Evolutionary conservation across 2,888 invertebrate genomes (phyloP), one percentile per base, ranked within the genome.

Genomic region (Apodemia duryi): DNA sequence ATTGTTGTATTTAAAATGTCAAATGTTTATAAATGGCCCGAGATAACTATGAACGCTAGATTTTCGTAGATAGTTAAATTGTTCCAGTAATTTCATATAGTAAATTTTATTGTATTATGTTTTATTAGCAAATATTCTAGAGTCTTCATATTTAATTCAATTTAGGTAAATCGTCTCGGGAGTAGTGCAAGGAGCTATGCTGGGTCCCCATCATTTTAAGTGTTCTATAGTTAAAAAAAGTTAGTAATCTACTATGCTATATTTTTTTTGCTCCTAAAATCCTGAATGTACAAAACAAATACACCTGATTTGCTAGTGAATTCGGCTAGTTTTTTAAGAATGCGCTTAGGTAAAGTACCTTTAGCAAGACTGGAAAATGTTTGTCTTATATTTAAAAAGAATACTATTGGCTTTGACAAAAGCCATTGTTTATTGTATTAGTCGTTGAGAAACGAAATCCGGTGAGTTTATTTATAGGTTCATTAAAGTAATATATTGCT

Each of bases 261-360:
- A 57, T 2, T 57, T 71, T 72, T 77, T 72, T 81, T 79, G 85
- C 85, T 87, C 83, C 78, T 78, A 77, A 84, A 85, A 87, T 85
- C 90, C 91, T 91, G 88, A 82, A 87, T 84, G 90, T 91, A 91
- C 90, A 91, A 91, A 85, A 79, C 76, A 91, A 91, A 90, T 84
- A 79, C 76, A 77, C 78, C 73, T 78, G 75, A 79, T 77, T 79
- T 75, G 76, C 77, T 85, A 84, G 83, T 79, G 76, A 76, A 73
- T 73, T 77, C 79, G 74, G 81, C 81, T 85, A 88, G 82, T 74
- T 72, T 78, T 79, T 75, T 80, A 84, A 84, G 82, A 73, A 77
- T 72, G 73, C 77, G 78, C 78, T 73, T 80, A 75, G 73, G 75
- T 75, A 65, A 67, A 65, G 69, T 73, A 76, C 79, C 78, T 72